A percentile compares a stretch with the other conserved stretches of the same genome.
phyloP scores from a whole-genome alignment of 1,140 invertebrate genomes.

The Contarinia nasturtii region DNA sequence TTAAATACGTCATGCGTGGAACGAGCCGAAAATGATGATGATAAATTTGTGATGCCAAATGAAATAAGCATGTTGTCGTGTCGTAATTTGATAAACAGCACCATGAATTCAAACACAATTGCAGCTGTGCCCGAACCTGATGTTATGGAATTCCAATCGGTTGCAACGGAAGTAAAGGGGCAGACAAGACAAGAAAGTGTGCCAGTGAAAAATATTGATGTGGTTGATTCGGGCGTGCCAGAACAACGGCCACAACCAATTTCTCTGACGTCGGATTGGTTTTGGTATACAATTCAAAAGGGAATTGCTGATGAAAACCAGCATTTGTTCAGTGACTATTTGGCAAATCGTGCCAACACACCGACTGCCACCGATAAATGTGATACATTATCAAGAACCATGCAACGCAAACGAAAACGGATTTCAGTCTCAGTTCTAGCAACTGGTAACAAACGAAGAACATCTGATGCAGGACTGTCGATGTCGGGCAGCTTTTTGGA shows the following conservation, averaged over 20 bases:
- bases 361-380: constrained; percentile 28
- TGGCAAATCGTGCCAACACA: constrained; percentile 22
- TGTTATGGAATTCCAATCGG: not conserved
- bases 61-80: too few relatives aligned
- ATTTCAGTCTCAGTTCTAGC: constrained; percentile 17
- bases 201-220: constrained; percentile 63
- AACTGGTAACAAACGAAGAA: constrained; percentile 45
- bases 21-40: too few relatives aligned
- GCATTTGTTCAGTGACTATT: constrained; percentile 58
- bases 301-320: constrained; percentile 79
- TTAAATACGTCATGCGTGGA: not conserved
- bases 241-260: constrained; percentile 34
- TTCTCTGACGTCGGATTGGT: constrained; percentile 85
- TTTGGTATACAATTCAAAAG: constrained; percentile 86
- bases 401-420: constrained; percentile 25
- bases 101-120: too few relatives aligned
- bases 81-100: too few relatives aligned
- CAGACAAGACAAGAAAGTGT: too few relatives aligned
- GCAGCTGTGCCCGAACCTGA: not conserved
- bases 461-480: constrained; percentile 63
- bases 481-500: constrained; percentile 74
- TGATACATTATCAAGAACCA: constrained; percentile 28
- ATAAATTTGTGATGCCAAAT: too few relatives aligned
- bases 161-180: not conserved
- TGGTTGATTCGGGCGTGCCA: constrained; percentile 42